phyloP scores from a whole-genome alignment of 2,888 invertebrate species.

The Nectonema munidae region DNA sequence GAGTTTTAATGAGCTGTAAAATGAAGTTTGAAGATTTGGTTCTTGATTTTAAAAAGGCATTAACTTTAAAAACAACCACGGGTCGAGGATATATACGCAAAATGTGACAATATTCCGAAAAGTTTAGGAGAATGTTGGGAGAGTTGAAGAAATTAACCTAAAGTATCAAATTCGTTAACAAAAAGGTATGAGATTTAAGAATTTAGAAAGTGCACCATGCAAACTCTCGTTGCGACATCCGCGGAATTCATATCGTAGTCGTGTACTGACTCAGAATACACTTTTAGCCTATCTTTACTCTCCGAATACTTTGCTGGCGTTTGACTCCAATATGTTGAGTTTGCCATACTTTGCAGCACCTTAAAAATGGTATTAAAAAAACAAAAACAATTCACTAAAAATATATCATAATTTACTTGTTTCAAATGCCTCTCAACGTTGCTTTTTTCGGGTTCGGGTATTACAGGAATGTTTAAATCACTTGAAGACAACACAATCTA shows the following conservation, averaged over 20 bases:
- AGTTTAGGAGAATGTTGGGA: constrained; percentile 73
- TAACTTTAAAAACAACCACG: constrained; percentile 88
- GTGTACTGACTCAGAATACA: neutral
- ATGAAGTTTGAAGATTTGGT: constrained; percentile 57
- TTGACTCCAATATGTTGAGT: too few relatives aligned
- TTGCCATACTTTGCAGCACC: too few relatives aligned
- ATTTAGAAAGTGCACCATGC: neutral
- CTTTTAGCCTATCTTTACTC: too few relatives aligned
- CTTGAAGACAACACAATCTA: too few relatives aligned
- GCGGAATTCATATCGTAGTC: neutral
- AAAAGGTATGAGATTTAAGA: neutral
- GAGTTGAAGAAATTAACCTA: constrained; percentile 86
- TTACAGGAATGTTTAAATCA: too few relatives aligned
- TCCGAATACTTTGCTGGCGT: too few relatives aligned
- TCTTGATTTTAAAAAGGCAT: constrained; percentile 59
- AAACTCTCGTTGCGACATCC: too few relatives aligned
- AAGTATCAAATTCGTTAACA: constrained; percentile 17
- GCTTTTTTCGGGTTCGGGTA: too few relatives aligned
- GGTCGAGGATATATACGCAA: constrained; percentile 76
- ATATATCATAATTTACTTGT: too few relatives aligned
- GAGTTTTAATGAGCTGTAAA: constrained; percentile 61
- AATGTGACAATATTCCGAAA: constrained; percentile 84
- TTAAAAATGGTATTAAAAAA: too few relatives aligned
- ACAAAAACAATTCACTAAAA: too few relatives aligned
- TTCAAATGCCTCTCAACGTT: too few relatives aligned